These are phyloP conservation scores for Epinotia bilunana DNA, from an alignment of 2,888 invertebrate species.

Conservation along the genomic window DNA sequence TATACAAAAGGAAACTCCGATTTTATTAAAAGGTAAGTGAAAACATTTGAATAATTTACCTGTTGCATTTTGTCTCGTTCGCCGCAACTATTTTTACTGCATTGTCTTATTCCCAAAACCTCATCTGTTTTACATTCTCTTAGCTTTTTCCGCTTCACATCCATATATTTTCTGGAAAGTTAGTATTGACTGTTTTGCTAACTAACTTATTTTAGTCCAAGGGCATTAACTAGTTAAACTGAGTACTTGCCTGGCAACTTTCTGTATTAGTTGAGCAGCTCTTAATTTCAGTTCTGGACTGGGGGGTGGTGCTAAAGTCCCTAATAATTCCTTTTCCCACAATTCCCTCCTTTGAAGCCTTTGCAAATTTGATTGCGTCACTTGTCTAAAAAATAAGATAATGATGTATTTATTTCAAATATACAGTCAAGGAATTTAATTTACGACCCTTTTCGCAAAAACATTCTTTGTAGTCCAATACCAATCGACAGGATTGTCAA, in stretches of 20 bases:
- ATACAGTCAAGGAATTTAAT: no score
- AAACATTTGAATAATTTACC: conserved; percentile 52
- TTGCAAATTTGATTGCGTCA: conserved; percentile 49
- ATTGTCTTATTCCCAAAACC: conserved; percentile 58
- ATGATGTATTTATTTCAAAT: no score
- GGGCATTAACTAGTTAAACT: not conserved
- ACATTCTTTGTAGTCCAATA: no score
- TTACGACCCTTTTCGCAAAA: no score
- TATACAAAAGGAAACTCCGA: no score
- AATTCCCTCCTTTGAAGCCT: conserved; percentile 54
- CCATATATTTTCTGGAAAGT: conserved; percentile 61
- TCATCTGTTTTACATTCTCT: conserved; percentile 59
- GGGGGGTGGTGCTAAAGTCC: conserved; percentile 57
- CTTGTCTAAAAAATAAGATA: conserved; percentile 63
- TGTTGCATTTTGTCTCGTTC: conserved; percentile 50
- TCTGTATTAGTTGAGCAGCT: conserved; percentile 64
- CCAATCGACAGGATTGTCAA: no score
- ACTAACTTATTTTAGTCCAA: not conserved
- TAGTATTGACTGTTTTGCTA: not conserved
- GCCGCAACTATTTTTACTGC: conserved; percentile 47
- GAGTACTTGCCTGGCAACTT: conserved; percentile 59
- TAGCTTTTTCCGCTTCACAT: conserved; percentile 62
- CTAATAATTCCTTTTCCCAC: conserved; percentile 67
- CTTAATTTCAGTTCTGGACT: conserved; percentile 57
- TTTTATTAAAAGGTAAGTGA: not conserved